These are phyloP conservation scores for Caenorhabditis sp. DNA, from an alignment of 2,888 invertebrate species.

Conservation along the genomic window DNA sequence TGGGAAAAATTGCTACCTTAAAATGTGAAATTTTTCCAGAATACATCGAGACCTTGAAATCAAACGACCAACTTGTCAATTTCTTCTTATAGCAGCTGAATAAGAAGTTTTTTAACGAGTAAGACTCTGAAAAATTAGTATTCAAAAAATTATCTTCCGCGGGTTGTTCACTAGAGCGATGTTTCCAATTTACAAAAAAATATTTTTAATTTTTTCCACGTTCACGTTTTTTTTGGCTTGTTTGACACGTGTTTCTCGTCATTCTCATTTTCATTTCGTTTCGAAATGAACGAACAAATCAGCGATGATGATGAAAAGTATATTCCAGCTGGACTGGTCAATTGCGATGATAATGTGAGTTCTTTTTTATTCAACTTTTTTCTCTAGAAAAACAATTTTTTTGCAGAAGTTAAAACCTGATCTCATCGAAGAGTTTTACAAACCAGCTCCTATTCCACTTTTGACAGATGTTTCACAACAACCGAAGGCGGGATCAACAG, in stretches of 20 bases:
- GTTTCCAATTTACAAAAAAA: neutral
- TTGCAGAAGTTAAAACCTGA: neutral
- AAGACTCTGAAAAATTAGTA: neutral
- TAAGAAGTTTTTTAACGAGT: too few species aligned
- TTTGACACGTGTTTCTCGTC: neutral
- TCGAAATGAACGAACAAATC: neutral
- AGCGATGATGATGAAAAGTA: neutral
- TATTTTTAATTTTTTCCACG: neutral
- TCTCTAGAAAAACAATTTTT: neutral
- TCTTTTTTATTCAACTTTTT: neutral
- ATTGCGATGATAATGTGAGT: neutral
- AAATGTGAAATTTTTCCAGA: too few species aligned
- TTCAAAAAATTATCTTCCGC: neutral
- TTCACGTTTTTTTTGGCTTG: neutral
- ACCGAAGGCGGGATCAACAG: too few species aligned
- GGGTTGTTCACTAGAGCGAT: neutral
- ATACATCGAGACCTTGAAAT: too few species aligned
- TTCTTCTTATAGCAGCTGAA: too few species aligned
- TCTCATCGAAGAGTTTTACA: neutral
- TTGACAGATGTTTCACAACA: too few species aligned
- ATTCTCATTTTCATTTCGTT: neutral
- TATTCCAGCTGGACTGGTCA: neutral
- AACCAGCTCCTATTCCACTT: neutral
- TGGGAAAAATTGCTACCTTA: too few species aligned
- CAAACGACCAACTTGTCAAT: too few species aligned